phyloP scores from a whole-genome alignment of 2,888 invertebrate genomes.

The Lithophane semibrunnea region DNA sequence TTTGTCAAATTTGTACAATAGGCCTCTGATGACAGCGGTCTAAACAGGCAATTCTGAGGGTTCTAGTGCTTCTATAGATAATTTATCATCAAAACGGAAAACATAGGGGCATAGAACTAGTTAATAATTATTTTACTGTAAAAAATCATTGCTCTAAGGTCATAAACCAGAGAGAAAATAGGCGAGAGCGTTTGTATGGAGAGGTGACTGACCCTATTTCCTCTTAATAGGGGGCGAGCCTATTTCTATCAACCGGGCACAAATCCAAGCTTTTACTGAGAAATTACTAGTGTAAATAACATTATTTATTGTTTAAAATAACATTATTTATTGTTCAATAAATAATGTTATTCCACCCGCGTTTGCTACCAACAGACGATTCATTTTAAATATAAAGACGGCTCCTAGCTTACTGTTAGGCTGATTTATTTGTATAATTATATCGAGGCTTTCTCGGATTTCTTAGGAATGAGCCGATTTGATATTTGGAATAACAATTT shows the following conservation, averaged over 20 bases:
- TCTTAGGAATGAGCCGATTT: background rate
- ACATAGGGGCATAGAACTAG: no score
- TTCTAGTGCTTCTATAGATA: no score
- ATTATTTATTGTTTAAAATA: slow-evolving; percentile 22
- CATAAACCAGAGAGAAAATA: no score
- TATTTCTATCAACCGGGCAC: background rate
- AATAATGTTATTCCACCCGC: slow-evolving; percentile 4
- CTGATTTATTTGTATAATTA: slow-evolving; percentile 33
- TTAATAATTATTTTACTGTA: no score
- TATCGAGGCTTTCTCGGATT: slow-evolving; percentile 3
- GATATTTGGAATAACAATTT: slow-evolving; percentile 7
- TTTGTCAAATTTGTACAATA: no score
- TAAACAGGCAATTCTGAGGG: no score
- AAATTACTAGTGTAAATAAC: background rate
- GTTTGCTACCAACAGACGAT: slow-evolving; percentile 2
- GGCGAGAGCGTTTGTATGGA: no score
- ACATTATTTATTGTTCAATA: slow-evolving; percentile 26
- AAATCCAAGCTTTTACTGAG: background rate
- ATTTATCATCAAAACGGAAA: no score
- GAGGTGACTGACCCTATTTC: no score
- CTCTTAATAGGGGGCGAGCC: no score
- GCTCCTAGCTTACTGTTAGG: background rate
- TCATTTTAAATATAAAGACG: slow-evolving; percentile 17
- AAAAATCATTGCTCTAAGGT: no score
- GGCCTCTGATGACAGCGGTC: no score